Percentiles rank a stretch among this genome's conserved stretches.
Conservation (phyloP, 2,113 vertebrate genomes). For the Falco punctatus region DNA sequence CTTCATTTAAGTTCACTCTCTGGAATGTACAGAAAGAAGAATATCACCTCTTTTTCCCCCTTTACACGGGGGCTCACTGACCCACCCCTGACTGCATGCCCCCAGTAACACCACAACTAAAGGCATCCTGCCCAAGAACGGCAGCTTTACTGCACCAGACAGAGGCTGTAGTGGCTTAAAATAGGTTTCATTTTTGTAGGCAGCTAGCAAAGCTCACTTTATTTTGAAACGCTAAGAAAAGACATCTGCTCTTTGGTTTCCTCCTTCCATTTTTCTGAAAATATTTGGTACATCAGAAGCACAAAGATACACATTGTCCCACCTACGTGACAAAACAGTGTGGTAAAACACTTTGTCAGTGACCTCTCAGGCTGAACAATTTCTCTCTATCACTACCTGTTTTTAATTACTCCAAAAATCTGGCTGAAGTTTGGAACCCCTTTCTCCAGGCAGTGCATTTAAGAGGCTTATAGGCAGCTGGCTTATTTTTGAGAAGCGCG, state of each 20-base stretch:
- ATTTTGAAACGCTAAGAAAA: neutral
- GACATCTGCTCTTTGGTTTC: neutral
- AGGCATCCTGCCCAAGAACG: neutral
- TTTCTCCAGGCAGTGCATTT: neutral
- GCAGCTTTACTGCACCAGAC: neutral
- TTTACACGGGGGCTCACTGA: neutral
- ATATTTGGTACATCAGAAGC: neutral
- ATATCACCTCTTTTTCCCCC: neutral
- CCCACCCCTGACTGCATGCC: neutral
- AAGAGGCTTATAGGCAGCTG: neutral
- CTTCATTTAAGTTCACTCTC: neutral
- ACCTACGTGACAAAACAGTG: accelerated
- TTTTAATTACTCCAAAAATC: neutral
- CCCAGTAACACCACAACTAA: neutral
- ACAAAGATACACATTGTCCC: neutral
- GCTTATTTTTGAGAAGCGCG: neutral
- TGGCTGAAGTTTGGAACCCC: neutral
- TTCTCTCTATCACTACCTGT: neutral
- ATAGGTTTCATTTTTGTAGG: neutral
- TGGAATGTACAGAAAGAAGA: neutral
- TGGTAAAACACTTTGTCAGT: neutral
- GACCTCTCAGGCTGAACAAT: neutral
- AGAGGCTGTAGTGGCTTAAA: neutral
- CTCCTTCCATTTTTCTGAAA: neutral
- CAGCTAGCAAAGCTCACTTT: neutral